Evolutionary conservation across 2,797 vertebrate species (phyloP).

Genomic region (Smutsia temminckii): DNA sequence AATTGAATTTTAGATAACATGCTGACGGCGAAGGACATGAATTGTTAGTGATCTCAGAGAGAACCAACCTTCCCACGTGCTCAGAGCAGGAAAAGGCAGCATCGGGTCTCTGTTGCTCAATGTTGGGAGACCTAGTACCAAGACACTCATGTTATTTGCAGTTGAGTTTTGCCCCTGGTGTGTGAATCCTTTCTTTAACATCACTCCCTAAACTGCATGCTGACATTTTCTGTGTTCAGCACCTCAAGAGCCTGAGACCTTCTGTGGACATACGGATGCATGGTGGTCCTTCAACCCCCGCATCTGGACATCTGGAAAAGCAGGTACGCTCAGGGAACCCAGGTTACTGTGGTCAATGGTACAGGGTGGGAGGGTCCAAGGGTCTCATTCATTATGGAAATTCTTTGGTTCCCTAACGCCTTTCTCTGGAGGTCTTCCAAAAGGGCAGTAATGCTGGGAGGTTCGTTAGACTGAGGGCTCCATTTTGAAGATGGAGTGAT

Average conservation of each 20-base stretch:
- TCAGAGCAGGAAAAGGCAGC: not conserved
- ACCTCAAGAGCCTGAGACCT: not conserved
- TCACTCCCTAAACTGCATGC: not conserved
- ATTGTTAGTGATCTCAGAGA: not conserved
- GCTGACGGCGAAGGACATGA: not conserved
- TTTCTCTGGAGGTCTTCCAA: not conserved
- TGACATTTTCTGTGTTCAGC: not conserved
- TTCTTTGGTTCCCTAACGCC: not conserved
- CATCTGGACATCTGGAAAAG: not conserved
- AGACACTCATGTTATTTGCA: not conserved
- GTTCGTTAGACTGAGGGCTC: not conserved
- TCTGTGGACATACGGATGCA: not conserved
- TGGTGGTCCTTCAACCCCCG: not conserved
- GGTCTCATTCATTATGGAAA: not conserved
- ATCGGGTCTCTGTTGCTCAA: not conserved
- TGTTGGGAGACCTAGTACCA: not conserved
- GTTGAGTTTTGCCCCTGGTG: not conserved
- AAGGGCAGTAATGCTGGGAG: not conserved
- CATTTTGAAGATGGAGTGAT: not conserved
- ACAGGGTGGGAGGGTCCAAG: not conserved
- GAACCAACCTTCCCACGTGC: not conserved
- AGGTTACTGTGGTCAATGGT: not conserved
- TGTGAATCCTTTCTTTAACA: not conserved
- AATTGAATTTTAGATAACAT: constrained; percentile 12
- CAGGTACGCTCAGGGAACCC: not conserved